Evolutionary conservation across 2,113 vertebrate species (phyloP).

Genomic region (Odontesthes bonariensis): DNA sequence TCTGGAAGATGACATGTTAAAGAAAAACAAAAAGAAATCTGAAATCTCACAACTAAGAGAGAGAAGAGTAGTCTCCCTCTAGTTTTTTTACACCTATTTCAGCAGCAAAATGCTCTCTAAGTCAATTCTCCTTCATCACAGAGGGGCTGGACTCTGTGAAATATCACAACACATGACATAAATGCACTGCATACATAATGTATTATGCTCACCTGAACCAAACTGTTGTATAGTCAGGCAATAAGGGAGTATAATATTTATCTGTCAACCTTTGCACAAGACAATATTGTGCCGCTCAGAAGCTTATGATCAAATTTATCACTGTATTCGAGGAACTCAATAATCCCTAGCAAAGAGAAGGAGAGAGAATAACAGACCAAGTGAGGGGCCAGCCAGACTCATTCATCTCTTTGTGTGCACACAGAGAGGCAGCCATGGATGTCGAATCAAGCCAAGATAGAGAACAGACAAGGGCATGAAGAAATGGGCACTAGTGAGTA

Average conservation of each 20-base stretch:
- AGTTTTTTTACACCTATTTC: too few relatives aligned
- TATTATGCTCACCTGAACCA: slow-evolving; percentile 6
- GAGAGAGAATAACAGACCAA: slow-evolving; percentile 23
- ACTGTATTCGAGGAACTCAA: slow-evolving; percentile 40
- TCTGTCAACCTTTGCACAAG: slow-evolving; percentile 20
- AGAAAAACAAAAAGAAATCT: too few relatives aligned
- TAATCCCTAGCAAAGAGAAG: slow-evolving; percentile 28
- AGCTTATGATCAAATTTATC: slow-evolving; percentile 55
- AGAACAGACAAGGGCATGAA: slow-evolving; percentile 69
- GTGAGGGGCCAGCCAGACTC: slow-evolving; percentile 36
- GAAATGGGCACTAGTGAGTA: slow-evolving; percentile 58
- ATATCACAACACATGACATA: not conserved
- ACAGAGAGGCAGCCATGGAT: slow-evolving; percentile 49
- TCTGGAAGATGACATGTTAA: too few relatives aligned
- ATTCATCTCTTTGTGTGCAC: slow-evolving; percentile 57
- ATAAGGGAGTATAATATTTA: slow-evolving; percentile 7
- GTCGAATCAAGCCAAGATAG: slow-evolving; percentile 49
- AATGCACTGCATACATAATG: not conserved
- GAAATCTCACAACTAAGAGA: too few relatives aligned
- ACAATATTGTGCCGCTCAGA: slow-evolving; percentile 17
- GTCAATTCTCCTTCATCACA: not conserved
- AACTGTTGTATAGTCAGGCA: not conserved
- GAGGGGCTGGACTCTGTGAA: not conserved
- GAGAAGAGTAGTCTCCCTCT: too few relatives aligned
- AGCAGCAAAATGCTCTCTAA: not conserved